Evolutionary conservation across 2,797 vertebrate species (phyloP).

Genomic region (Gephyroberyx darwinii): DNA sequence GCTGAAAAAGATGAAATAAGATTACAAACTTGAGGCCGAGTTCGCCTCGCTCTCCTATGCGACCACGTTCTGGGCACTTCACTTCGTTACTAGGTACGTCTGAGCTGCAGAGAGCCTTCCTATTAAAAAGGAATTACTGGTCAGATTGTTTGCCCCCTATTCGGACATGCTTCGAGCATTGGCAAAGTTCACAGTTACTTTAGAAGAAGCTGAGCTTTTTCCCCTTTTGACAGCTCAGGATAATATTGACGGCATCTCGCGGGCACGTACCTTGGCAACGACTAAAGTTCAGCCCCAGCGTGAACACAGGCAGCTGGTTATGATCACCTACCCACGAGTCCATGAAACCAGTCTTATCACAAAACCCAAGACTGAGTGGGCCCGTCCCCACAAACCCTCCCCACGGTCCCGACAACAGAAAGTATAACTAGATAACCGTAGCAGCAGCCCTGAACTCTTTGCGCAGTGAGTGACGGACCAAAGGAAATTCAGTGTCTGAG

Average conservation of each 20-base stretch:
- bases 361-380: conserved; percentile 1
- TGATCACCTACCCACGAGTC: conserved; percentile 19
- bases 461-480: conserved; percentile 36
- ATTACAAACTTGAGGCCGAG: neutral
- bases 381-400: conserved; percentile 28
- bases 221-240: conserved; percentile 19
- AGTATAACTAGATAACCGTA: conserved; percentile 48
- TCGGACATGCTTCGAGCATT: conserved; percentile 13
- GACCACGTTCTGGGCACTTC: conserved; percentile 34
- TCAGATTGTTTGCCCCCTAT: conserved; percentile 12
- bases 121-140: conserved; percentile 39
- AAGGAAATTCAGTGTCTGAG: conserved; percentile 54
- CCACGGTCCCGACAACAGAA: conserved; percentile 35
- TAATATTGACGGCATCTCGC: conserved; percentile 48
- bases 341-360: conserved; percentile 19
- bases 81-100: conserved; percentile 60
- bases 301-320: conserved; percentile 26
- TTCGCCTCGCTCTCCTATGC: conserved; percentile 9
- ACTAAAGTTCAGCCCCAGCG: conserved; percentile 56
- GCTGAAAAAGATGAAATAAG: conserved; percentile 23
- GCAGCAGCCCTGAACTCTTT: conserved; percentile 36
- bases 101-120: conserved; percentile 40
- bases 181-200: conserved; percentile 47
- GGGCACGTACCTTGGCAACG: conserved; percentile 53
- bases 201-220: neutral